Base-by-base conservation (phyloP, 1,140 invertebrate species). In the Ceratitis capitata region DNA sequence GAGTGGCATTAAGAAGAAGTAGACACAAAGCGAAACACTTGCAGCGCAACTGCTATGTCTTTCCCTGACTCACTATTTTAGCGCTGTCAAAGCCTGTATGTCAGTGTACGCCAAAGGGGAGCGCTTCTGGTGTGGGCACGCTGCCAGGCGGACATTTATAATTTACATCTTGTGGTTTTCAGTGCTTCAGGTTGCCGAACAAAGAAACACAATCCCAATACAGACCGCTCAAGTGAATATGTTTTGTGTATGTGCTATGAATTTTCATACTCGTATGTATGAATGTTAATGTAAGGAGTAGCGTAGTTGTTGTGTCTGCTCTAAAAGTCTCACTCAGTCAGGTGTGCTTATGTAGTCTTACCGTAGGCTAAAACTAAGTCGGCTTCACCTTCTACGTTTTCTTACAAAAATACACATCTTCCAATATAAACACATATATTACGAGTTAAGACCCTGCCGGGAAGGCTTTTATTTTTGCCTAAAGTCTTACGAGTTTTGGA, bases 161-260 rank as follows among this genome's bases (percentile, higher is more conserved):
- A 69, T 69, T 69, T 69, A 69, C 61, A 69, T 35, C 61, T 69
- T 69, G 39, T 3, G 61, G 32, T 39, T 69, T 69, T 69, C 39
- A 35, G 61, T 69, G 39, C 32, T 19, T n/a, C n/a, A n/a, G n/a
- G n/a, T n/a, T n/a, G n/a, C 61, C 61, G 14, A 14, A 19, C 51
- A 56, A 23, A 23, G n/a, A n/a, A n/a, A n/a, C n/a, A n/a, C n/a
- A 23, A 7, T 19, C 19, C 45, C 5, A 12, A 56, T 23, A 9
- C 10, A 23, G 51, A 7, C 51, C n/a, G 51, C n/a, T n/a, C 51
- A 23, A 56, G 1, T 56, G n/a, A n/a, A 56, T n/a, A n/a, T n/a
- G n/a, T n/a, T n/a, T n/a, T n/a, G n/a, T n/a, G n/a, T n/a, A n/a
- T n/a, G n/a, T n/a, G n/a, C 16, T 69, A 69, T 32, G 39, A 3